Evolutionary conservation across 2,797 vertebrate genomes (phyloP), one percentile per base, ranked within the genome.

Genomic region (Meriones psammophilus): DNA sequence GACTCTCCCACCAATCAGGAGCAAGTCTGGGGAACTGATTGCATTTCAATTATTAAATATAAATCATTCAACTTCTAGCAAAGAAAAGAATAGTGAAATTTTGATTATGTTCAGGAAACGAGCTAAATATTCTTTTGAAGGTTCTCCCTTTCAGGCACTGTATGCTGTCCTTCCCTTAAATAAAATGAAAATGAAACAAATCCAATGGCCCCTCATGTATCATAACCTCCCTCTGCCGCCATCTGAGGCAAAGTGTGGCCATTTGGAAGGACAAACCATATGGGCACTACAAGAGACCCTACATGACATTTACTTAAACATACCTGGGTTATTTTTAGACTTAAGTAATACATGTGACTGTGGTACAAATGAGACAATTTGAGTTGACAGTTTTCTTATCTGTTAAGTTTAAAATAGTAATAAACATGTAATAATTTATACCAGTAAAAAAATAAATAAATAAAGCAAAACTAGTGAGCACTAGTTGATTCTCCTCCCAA

Each of bases 111-210:
- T 88, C 92, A 97, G 88, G 64, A 91, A 83, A 88, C 92, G 33
- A 96, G 79, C 30, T 76, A 91, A 93, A 60, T 66, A 87, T 56
- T 86, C 79, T 94, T 95, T 87, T 36, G 76, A 88, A 93, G 85
- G 10, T 50, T 92, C 89, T 88, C 96, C 9, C n/a, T 96, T 56
- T 66, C 12, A 56, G 91, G 91, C 39, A 87, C 77, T 6, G 74
- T 90, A 46, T 14, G 56, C 10, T 84, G 17, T 84, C 94, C 87
- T 96, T 97, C 71, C 86, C 89, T 94, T 84, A 33, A 97, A 96
- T 96, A 96, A 97, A 97, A 97, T 42, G 73, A 97, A 97, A 81
- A 88, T 0, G 8, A 39, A 95, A 68, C 58, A 83, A 96, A 97
- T 54, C 92, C 81, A 85, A 33, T 30, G 64, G 50, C 66, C 33